These are phyloP conservation scores for Agrotis puta DNA, from an alignment of 2,888 invertebrate genomes.

Conservation along the genomic window DNA sequence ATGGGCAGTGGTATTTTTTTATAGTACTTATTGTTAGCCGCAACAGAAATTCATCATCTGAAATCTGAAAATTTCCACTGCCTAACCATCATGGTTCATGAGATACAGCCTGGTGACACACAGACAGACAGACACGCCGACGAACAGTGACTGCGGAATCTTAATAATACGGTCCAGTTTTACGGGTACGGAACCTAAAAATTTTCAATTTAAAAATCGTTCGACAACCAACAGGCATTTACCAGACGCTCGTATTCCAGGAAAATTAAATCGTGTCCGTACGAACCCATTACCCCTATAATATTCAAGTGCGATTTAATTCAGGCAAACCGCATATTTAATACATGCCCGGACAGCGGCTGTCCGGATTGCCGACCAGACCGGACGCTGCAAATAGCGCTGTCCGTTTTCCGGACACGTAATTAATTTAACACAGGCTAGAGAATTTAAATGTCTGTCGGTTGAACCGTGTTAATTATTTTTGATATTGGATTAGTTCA, in stretches of 20 bases:
- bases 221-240: background rate
- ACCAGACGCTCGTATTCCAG: background rate
- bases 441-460: constrained; percentile 43
- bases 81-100: no score
- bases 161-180: no score
- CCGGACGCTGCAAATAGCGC: constrained; percentile 43
- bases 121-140: no score
- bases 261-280: constrained; percentile 26
- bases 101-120: no score
- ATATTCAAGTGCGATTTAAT: constrained; percentile 37
- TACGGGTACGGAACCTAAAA: background rate
- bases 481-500: constrained; percentile 23
- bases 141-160: no score
- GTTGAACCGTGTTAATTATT: constrained; percentile 49
- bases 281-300: constrained; percentile 11
- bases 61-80: no score
- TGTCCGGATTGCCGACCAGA: constrained; percentile 5
- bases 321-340: constrained; percentile 58
- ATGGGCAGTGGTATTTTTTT: no score
- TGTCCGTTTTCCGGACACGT: constrained; percentile 46
- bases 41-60: no score
- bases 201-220: background rate
- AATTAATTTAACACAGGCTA: constrained; percentile 55
- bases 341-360: constrained; percentile 19
- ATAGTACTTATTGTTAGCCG: no score